phyloP scores from a whole-genome alignment of 2,888 invertebrate species.

The Rhingia campestris region DNA sequence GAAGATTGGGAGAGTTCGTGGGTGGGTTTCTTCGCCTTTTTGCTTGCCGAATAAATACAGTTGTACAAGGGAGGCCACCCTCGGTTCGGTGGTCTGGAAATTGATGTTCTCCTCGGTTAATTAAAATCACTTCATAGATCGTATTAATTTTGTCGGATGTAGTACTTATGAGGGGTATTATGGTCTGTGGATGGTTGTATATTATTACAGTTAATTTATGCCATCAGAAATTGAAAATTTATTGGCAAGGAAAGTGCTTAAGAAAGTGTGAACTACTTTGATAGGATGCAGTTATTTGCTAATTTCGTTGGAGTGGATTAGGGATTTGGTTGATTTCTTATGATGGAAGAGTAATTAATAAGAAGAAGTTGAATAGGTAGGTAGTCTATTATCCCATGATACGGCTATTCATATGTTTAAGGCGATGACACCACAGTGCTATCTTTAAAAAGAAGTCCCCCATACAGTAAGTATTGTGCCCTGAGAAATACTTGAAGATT shows the following conservation, averaged over 20 bases:
- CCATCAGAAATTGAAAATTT: not conserved
- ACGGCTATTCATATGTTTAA: no score
- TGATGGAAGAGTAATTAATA: no score
- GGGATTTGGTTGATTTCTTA: no score
- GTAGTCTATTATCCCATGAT: no score
- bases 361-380: no score
- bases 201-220: slow-evolving; percentile 30
- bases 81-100: slow-evolving; percentile 39
- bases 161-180: slow-evolving; percentile 34
- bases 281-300: no score
- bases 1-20: no score
- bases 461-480: no score
- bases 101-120: slow-evolving; percentile 72
- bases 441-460: no score
- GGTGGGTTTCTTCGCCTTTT: not conserved
- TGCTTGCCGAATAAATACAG: slow-evolving; percentile 65
- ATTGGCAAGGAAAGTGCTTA: not conserved
- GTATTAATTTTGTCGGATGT: slow-evolving; percentile 56
- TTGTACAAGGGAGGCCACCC: slow-evolving; percentile 61
- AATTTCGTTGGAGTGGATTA: no score
- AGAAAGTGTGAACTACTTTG: not conserved
- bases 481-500: no score
- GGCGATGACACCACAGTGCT: no score
- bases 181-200: not conserved
- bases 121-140: slow-evolving; percentile 74